A percentile compares a stretch with the other conserved stretches of the same genome.
Evolutionary conservation across 1,140 invertebrate genomes (phyloP).

Genomic region (Triops longicaudatus): DNA sequence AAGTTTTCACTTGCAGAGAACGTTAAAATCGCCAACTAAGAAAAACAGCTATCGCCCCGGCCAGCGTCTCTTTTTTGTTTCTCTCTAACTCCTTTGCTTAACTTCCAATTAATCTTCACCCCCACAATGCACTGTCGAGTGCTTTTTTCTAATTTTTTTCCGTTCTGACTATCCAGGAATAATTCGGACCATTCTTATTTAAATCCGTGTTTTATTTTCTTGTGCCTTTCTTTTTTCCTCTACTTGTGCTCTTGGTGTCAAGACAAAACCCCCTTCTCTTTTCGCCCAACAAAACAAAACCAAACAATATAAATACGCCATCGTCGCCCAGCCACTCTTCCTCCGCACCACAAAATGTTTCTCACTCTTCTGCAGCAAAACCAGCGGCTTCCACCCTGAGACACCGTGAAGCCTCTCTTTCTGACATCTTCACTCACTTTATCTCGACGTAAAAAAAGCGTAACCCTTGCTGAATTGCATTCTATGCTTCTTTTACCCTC

Average conservation of each 20-base stretch:
- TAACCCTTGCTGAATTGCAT: too few relatives aligned
- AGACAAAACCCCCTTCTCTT: neutral
- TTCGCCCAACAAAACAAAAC: neutral
- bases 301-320: neutral
- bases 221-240: neutral
- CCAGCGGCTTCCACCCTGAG: neutral
- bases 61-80: constrained; percentile 18
- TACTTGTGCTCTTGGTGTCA: too few relatives aligned
- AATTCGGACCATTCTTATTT: constrained; percentile 1
- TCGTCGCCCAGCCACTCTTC: neutral
- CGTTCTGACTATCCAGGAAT: neutral
- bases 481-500: neutral
- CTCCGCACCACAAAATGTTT: neutral
- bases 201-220: neutral
- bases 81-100: constrained; percentile 19
- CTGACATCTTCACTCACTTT: constrained; percentile 1
- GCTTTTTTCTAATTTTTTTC: constrained; percentile 23
- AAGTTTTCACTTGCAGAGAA: neutral
- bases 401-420: neutral
- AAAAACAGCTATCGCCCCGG: constrained; percentile 24
- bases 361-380: constrained; percentile 6
- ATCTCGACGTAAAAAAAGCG: too few relatives aligned
- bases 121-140: too few relatives aligned
- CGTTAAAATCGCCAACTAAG: constrained; percentile 9
- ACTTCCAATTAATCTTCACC: too few relatives aligned